phyloP scores from a whole-genome alignment of 1,140 invertebrate genomes.

The Pseudachorutes palmiensis region DNA sequence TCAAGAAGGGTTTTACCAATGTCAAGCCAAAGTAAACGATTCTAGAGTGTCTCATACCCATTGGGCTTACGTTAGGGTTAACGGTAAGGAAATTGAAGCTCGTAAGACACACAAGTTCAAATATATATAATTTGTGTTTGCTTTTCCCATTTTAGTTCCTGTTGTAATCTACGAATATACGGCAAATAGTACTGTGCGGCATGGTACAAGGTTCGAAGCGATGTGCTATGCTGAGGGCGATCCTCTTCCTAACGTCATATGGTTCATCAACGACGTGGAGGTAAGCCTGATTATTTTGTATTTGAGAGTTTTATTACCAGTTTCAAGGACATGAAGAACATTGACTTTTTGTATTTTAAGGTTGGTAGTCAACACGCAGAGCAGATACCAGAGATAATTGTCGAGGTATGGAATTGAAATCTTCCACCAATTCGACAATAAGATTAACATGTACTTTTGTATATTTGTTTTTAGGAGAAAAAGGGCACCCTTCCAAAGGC shows the following conservation, averaged over 20 bases:
- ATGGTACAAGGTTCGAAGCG: slow-evolving; percentile 35
- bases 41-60: slow-evolving; percentile 27
- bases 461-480: slow-evolving; percentile 14
- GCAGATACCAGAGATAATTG: slow-evolving; percentile 31
- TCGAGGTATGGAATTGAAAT: no score
- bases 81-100: slow-evolving; percentile 22
- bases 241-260: slow-evolving; percentile 32
- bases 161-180: slow-evolving; percentile 29
- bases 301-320: background rate
- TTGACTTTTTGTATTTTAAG: slow-evolving; percentile 19
- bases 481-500: slow-evolving; percentile 27
- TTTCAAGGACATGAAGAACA: background rate
- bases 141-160: slow-evolving; percentile 27
- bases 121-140: background rate
- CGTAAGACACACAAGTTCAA: background rate
- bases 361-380: slow-evolving; percentile 30
- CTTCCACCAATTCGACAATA: no score
- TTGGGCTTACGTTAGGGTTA: slow-evolving; percentile 33
- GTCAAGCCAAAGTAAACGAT: slow-evolving; percentile 29
- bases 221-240: slow-evolving; percentile 34
- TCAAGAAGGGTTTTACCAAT: slow-evolving; percentile 37
- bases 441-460: slow-evolving; percentile 11
- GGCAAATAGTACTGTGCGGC: slow-evolving; percentile 31
- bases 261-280: slow-evolving; percentile 31
- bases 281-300: slow-evolving; percentile 9